These are phyloP conservation scores for Colossoma macropomum DNA, from an alignment of 2,113 vertebrate genomes.

Conservation along the genomic window DNA sequence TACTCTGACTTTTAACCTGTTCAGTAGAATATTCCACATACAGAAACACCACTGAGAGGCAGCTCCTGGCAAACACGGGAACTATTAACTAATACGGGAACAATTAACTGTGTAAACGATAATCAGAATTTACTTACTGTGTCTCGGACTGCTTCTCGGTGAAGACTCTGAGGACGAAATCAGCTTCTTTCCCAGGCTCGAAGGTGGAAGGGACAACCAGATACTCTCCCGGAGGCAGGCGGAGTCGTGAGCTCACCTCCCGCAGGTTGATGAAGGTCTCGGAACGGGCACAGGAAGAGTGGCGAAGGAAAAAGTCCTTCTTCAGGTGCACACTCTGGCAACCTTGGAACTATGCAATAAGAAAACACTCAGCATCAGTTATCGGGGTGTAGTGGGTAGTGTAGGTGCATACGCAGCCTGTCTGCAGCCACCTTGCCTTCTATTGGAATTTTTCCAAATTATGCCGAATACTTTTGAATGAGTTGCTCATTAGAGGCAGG, in stretches of 20 bases:
- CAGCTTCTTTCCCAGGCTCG: conserved; percentile 78
- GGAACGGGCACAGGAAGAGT: conserved; percentile 80
- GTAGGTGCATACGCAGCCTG: too few species aligned
- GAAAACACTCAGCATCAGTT: too few species aligned
- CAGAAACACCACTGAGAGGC: too few species aligned
- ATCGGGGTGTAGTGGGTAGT: not conserved
- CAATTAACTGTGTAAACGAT: too few species aligned
- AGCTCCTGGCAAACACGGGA: too few species aligned
- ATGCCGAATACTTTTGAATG: too few species aligned
- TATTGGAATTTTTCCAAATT: too few species aligned
- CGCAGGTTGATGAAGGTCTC: conserved; percentile 84
- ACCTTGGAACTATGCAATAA: conserved; percentile 74
- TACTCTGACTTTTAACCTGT: too few species aligned
- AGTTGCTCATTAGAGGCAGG: too few species aligned
- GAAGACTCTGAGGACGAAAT: conserved; percentile 87
- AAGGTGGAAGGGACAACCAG: conserved; percentile 87
- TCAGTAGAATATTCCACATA: too few species aligned
- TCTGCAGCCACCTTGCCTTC: too few species aligned
- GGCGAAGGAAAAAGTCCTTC: conserved; percentile 85
- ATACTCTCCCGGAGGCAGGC: conserved; percentile 84
- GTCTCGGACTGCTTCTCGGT: conserved; percentile 85
- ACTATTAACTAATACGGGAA: too few species aligned
- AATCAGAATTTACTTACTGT: conserved; percentile 70
- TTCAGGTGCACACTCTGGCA: conserved; percentile 79
- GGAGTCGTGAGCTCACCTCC: conserved; percentile 83